Evolutionary conservation across 2,113 vertebrate genomes (phyloP).

Genomic region (Tragelaphus imberbis): DNA sequence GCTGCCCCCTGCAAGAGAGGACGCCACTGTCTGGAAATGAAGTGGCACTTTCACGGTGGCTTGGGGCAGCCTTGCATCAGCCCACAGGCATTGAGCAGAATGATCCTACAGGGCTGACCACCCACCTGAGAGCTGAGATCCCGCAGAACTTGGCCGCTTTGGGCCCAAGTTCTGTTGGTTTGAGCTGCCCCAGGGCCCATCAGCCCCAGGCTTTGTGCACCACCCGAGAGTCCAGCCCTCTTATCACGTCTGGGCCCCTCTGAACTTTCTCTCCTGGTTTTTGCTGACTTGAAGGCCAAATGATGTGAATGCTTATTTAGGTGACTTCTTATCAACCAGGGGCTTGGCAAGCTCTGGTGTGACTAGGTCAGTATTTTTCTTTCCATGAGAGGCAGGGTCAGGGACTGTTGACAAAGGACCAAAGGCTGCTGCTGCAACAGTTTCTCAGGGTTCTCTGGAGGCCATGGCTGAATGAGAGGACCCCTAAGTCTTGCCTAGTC

Average conservation of each 20-base stretch:
- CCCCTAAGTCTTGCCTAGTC: neutral
- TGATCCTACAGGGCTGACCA: neutral
- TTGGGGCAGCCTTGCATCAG: neutral
- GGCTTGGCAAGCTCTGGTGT: too few species aligned
- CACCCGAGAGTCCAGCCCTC: neutral
- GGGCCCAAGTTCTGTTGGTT: neutral
- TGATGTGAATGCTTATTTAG: too few species aligned
- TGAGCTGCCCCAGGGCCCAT: neutral
- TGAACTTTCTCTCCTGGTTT: neutral
- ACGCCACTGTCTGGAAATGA: neutral
- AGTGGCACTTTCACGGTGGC: too few species aligned
- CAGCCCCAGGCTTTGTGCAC: neutral
- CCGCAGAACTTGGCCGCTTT: neutral
- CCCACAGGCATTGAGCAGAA: neutral
- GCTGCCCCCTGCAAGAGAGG: neutral
- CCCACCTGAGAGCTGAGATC: neutral
- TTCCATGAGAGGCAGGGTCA: neutral
- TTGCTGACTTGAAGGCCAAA: neutral
- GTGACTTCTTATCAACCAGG: neutral
- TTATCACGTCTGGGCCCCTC: too few species aligned
- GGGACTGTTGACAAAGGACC: neutral
- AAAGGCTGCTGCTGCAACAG: neutral
- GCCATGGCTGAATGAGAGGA: too few species aligned
- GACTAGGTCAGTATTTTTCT: neutral
- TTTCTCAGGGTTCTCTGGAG: neutral